Base-by-base conservation (phyloP, 1,140 invertebrate species). In the Acromyrmex heyeri region DNA sequence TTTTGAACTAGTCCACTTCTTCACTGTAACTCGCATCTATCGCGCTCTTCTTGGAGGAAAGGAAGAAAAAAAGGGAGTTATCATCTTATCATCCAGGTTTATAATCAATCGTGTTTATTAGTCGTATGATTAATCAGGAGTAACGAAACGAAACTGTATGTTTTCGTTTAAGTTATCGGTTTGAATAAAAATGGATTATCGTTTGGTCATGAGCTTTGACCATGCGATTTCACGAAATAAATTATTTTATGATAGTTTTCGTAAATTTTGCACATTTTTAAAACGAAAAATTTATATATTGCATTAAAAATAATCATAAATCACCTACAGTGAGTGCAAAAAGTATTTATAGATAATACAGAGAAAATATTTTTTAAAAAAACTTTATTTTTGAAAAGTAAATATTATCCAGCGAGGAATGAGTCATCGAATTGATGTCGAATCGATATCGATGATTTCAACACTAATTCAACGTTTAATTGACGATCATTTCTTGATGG, bases 1-100 rank as follows among this genome's bases (percentile, higher is more conserved):
- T 87, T 86, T 78, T 82, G 44, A 50, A 53, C 50, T 44, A n/a
- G 24, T 10, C 59, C 8, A 55, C 4, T 10, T 8, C 70, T 86
- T 88, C 87, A 85, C 90, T 90, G 86, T 50, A 62, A 72, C 34
- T 57, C 21, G 34, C 48, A 21, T 14, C 16, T 57, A 59, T 8
- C 34, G 21, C n/a, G 8, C 5, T 44, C 14, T 55, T 57, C 21
- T 16, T 59, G 24, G 0, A 34, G 3, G 6, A 21, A 69, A 38
- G 73, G 16, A 8, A n/a, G 8, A n/a, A 30, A 24, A 24, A 24
- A 24, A 67, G 30, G n/a, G 30, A 67, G 12, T 50, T 12, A 57
- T 55, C 34, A 21, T 30, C 27, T 50, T 16, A 69, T 55, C 34
- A 21, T 30, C 27, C 48, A 59, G 34, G 5, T 57, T 65, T 38